A percentile compares a stretch with the other conserved stretches of the same genome.
phyloP scores from a whole-genome alignment of 1,140 invertebrate genomes.

The Pseudomyrmex flavicornis region DNA sequence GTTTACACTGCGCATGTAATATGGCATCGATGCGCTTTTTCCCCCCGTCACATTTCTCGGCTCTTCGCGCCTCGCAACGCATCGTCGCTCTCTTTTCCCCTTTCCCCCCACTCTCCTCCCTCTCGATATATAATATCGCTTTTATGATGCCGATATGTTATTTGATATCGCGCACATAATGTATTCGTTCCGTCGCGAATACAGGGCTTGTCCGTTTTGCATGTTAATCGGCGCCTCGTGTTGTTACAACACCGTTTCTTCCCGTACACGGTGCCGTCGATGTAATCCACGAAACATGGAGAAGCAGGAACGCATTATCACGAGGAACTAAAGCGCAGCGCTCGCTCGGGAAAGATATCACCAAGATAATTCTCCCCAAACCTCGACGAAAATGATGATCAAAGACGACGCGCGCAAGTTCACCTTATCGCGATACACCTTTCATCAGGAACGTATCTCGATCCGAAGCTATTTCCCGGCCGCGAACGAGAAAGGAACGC shows the following conservation, averaged over 20 bases:
- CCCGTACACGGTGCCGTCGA: slow-evolving; percentile 41
- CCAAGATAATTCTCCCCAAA: neutral
- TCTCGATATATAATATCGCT: no score
- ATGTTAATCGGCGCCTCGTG: neutral
- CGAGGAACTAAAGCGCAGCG: slow-evolving; percentile 43
- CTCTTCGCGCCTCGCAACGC: neutral
- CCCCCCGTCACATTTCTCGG: neutral
- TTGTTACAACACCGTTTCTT: slow-evolving; percentile 47
- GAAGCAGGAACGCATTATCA: slow-evolving; percentile 48
- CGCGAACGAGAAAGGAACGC: neutral
- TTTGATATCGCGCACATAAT: no score
- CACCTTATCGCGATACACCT: slow-evolving; percentile 77
- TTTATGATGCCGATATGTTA: no score
- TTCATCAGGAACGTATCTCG: slow-evolving; percentile 74
- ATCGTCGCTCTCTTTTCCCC: neutral
- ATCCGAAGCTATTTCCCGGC: slow-evolving; percentile 27
- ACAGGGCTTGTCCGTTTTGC: no score
- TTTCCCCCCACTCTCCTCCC: neutral
- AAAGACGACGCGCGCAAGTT: slow-evolving; percentile 48
- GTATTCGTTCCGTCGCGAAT: no score
- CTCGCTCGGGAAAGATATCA: neutral
- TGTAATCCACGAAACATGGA: slow-evolving; percentile 43
- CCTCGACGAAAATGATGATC: slow-evolving; percentile 21
- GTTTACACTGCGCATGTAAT: slow-evolving; percentile 86
- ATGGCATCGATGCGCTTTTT: slow-evolving; percentile 74